Conservation (phyloP, 2,888 invertebrate species). For the Cantharis rustica region DNA sequence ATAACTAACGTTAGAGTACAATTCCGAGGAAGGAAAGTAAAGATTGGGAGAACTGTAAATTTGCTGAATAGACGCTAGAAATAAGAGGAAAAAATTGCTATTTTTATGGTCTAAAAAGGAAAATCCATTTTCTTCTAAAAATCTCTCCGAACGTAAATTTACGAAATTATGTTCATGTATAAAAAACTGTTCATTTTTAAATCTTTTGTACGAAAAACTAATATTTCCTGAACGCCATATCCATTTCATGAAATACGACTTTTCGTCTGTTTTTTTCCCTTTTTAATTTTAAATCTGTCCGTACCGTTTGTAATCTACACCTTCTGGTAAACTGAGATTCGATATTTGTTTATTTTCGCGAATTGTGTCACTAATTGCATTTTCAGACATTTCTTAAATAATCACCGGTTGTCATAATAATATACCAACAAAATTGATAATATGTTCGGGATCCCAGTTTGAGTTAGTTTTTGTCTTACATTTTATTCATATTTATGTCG, state of each 20-base stretch:
- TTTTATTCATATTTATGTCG: neutral
- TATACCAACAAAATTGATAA: neutral
- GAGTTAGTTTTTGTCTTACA: neutral
- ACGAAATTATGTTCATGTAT: neutral
- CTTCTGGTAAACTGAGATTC: neutral
- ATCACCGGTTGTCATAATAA: neutral
- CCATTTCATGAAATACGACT: neutral
- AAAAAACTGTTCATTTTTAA: neutral
- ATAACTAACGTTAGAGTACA: neutral
- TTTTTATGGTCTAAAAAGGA: neutral
- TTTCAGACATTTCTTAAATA: neutral
- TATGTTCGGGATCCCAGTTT: neutral
- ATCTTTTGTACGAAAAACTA: neutral
- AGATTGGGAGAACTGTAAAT: neutral
- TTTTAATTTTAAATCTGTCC: no score
- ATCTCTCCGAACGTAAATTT: neutral
- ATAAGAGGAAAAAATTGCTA: neutral
- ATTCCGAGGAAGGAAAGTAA: neutral
- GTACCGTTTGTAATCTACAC: neutral
- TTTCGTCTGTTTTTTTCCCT: neutral
- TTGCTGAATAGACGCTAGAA: neutral
- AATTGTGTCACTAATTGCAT: conserved; percentile 11
- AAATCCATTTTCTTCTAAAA: neutral
- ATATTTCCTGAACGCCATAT: neutral
- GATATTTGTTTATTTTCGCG: conserved; percentile 5